phyloP scores from a whole-genome alignment of 2,888 invertebrate genomes.

The Cremastinae sp. region DNA sequence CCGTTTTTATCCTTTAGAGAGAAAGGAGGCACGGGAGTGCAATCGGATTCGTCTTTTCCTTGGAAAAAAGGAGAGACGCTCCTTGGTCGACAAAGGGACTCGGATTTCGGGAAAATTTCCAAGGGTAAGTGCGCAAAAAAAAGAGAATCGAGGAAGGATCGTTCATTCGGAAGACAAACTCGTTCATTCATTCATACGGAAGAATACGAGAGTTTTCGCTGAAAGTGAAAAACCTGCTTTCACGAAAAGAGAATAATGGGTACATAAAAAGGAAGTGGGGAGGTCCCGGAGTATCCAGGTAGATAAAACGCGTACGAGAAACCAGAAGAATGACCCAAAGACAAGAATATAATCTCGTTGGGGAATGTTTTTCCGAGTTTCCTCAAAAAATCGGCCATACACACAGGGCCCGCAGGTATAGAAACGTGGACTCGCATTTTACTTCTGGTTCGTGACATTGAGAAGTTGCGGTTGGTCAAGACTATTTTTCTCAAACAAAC shows the following conservation, averaged over 20 bases:
- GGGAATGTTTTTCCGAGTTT: neutral
- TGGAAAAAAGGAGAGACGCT: no score
- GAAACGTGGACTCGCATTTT: neutral
- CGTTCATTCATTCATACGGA: constrained; percentile 32
- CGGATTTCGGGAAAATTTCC: neutral
- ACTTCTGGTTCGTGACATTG: neutral
- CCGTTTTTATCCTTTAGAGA: no score
- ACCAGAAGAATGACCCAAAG: neutral
- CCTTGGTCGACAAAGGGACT: no score
- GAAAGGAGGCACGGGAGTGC: no score
- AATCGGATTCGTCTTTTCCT: no score
- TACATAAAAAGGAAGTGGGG: neutral
- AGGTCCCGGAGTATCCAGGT: constrained; percentile 25
- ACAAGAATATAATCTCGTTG: neutral
- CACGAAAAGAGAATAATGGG: constrained; percentile 2
- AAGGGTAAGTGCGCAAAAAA: neutral
- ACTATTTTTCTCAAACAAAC: neutral
- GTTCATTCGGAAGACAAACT: constrained; percentile 36
- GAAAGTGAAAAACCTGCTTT: constrained; percentile 43
- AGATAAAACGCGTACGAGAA: constrained; percentile 4
- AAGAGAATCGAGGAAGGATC: constrained; percentile 24
- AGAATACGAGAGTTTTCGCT: constrained; percentile 39
- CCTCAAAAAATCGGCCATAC: neutral
- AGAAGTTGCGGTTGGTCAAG: neutral
- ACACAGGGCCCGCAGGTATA: neutral